A percentile compares a stretch with the other conserved stretches of the same genome.
Conservation (phyloP, 2,888 invertebrate genomes). For the Drosophila neotestacea region DNA sequence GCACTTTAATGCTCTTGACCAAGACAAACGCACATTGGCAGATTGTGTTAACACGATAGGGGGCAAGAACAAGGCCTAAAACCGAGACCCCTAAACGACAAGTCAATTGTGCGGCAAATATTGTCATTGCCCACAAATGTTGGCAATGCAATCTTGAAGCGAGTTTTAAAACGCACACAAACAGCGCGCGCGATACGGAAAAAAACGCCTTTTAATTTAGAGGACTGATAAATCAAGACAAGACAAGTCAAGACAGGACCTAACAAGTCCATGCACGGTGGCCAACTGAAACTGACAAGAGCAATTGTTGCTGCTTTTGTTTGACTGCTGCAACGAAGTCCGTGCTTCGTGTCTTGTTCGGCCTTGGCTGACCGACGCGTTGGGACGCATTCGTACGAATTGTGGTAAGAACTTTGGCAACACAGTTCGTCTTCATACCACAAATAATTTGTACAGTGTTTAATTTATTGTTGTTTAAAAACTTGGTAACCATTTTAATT, state of each 20-base stretch:
- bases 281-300: constrained; percentile 76
- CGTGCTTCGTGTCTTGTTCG: constrained; percentile 52
- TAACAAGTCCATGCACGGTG: constrained; percentile 71
- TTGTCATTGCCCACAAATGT: constrained; percentile 41
- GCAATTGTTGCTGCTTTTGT: constrained; percentile 81
- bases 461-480: neutral
- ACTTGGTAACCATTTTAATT: constrained; percentile 20
- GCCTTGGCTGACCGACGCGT: constrained; percentile 51
- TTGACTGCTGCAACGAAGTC: constrained; percentile 57
- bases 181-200: constrained; percentile 30
- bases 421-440: constrained; percentile 6
- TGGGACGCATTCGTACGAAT: constrained; percentile 24
- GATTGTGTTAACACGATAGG: constrained; percentile 72
- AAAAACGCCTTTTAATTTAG: constrained; percentile 7
- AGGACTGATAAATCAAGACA: constrained; percentile 27
- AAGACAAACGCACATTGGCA: constrained; percentile 62
- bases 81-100: constrained; percentile 50
- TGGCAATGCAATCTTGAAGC: constrained; percentile 39
- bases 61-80: constrained; percentile 30
- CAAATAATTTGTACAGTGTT: neutral
- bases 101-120: constrained; percentile 59
- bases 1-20: constrained; percentile 64
- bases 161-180: constrained; percentile 52
- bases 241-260: constrained; percentile 49
- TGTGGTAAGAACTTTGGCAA: constrained; percentile 34